Conservation (phyloP, 2,888 invertebrate species). For the Leptarthrus brevirostris region DNA sequence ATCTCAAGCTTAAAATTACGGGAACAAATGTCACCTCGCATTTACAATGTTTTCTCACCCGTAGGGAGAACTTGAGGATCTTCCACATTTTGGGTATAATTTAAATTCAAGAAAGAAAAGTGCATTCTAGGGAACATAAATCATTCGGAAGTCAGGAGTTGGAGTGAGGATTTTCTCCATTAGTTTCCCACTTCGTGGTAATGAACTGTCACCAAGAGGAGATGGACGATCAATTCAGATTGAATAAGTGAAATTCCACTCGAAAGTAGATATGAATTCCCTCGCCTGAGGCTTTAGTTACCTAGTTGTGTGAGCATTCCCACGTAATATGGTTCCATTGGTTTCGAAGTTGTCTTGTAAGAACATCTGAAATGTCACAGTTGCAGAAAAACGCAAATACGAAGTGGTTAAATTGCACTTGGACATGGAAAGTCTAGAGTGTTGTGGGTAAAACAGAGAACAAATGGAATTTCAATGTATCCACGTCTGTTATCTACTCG, state of each 20-base stretch:
- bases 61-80: conserved; percentile 10
- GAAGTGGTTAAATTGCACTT: no score
- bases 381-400: no score
- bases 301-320: neutral
- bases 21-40: conserved; percentile 42
- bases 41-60: conserved; percentile 21
- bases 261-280: conserved; percentile 37
- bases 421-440: no score
- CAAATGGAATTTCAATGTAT: no score
- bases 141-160: conserved; percentile 39
- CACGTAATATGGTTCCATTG: neutral
- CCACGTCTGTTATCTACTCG: no score
- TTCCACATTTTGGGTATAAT: conserved; percentile 26
- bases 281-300: neutral
- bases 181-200: conserved; percentile 51
- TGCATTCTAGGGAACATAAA: conserved; percentile 39
- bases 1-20: conserved; percentile 42
- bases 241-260: conserved; percentile 46
- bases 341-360: neutral
- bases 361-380: neutral
- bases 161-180: conserved; percentile 48
- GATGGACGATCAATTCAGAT: conserved; percentile 51
- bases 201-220: conserved; percentile 51
- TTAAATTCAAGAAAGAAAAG: conserved; percentile 47
- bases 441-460: no score